These are phyloP conservation scores for Exocentrus adspersus DNA, from an alignment of 2,888 invertebrate species.

Conservation along the genomic window DNA sequence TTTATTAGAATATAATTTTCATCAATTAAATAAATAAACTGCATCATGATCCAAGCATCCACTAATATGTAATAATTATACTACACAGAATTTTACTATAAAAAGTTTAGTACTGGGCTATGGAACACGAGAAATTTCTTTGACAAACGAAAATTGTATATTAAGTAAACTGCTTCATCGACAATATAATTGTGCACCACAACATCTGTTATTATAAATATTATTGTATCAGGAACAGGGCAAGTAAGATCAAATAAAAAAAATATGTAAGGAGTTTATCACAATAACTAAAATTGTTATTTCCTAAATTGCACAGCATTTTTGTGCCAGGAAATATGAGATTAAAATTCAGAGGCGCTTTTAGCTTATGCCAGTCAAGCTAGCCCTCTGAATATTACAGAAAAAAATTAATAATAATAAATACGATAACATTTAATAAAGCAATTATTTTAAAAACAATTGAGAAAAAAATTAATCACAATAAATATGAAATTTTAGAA, in stretches of 20 bases:
- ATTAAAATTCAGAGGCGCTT: slow-evolving; percentile 35
- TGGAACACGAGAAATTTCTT: slow-evolving; percentile 28
- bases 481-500: slow-evolving; percentile 14
- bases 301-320: slow-evolving; percentile 25
- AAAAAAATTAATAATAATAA: slow-evolving; percentile 37
- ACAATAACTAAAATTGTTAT: slow-evolving; percentile 35
- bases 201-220: slow-evolving; percentile 17
- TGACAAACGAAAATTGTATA: slow-evolving; percentile 20
- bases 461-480: slow-evolving; percentile 31
- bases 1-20: slow-evolving; percentile 64
- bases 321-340: slow-evolving; percentile 16
- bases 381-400: slow-evolving; percentile 43
- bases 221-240: slow-evolving; percentile 23
- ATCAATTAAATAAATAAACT: slow-evolving; percentile 63
- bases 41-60: slow-evolving; percentile 61
- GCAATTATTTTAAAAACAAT: slow-evolving; percentile 37
- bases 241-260: slow-evolving; percentile 28
- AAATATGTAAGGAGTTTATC: slow-evolving; percentile 32
- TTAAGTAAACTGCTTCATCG: slow-evolving; percentile 19
- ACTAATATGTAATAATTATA: slow-evolving; percentile 54
- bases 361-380: slow-evolving; percentile 48
- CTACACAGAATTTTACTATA: slow-evolving; percentile 44
- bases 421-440: slow-evolving; percentile 36
- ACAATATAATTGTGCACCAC: slow-evolving; percentile 28
- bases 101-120: slow-evolving; percentile 24